Percentiles rank a stretch among this genome's conserved stretches.
Evolutionary conservation across 1,140 invertebrate species (phyloP).

Genomic region (Lucilia sericata): DNA sequence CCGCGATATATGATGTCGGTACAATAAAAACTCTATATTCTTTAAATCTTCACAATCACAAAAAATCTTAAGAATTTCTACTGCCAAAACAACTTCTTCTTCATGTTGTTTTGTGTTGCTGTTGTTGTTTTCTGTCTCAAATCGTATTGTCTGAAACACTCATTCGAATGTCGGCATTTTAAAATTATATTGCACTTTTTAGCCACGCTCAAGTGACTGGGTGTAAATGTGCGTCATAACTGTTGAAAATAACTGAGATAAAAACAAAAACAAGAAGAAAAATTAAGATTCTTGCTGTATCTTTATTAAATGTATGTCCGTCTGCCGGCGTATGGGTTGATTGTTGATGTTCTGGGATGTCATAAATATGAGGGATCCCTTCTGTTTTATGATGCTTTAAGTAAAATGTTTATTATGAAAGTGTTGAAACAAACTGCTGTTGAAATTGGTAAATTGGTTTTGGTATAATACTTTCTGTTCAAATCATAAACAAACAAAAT

Average conservation of each 20-base stretch:
- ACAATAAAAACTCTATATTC: constrained; percentile 31
- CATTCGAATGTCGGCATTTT: constrained; percentile 63
- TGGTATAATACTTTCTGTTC: constrained; percentile 28
- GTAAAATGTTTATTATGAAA: constrained; percentile 26
- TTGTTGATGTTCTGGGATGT: background rate
- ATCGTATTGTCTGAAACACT: constrained; percentile 8
- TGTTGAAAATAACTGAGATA: background rate
- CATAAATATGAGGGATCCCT: constrained; percentile 33
- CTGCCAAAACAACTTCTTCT: background rate
- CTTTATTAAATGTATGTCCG: background rate
- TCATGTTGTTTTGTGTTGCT: constrained; percentile 49
- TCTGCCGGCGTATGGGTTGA: background rate
- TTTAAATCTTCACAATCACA: constrained; percentile 45
- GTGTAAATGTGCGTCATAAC: constrained; percentile 29
- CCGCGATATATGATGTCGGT: background rate
- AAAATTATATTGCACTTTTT: constrained; percentile 66
- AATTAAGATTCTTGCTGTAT: background rate
- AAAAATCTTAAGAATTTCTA: constrained; percentile 5
- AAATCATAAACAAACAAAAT: constrained; percentile 68
- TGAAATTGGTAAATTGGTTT: constrained; percentile 11
- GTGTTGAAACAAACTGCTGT: constrained; percentile 30
- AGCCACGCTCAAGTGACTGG: constrained; percentile 48
- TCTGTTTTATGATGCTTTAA: constrained; percentile 24
- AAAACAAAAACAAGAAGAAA: background rate
- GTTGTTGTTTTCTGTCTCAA: too few relatives aligned